Evolutionary conservation across 2,113 vertebrate species (phyloP).

Genomic region (Semnopithecus entellus): DNA sequence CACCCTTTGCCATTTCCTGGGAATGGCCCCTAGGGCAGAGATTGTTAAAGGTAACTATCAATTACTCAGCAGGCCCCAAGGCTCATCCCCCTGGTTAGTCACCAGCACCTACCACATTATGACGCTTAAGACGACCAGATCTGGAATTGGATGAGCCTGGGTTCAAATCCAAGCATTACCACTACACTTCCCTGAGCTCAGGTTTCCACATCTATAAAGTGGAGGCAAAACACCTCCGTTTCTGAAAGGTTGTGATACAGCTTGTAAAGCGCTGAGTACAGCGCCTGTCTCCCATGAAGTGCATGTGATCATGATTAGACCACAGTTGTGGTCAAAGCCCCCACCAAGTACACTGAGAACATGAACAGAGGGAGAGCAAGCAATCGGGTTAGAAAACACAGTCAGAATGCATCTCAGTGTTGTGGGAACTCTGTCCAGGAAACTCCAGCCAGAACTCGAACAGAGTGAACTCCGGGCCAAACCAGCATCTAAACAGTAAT

Average conservation of each 20-base stretch:
- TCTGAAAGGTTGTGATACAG: background rate
- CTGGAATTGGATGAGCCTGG: conserved; percentile 33
- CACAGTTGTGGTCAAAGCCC: background rate
- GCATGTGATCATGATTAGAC: background rate
- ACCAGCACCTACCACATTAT: background rate
- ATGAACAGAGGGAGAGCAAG: background rate
- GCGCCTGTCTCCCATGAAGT: background rate
- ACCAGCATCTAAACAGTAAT: conserved; percentile 63
- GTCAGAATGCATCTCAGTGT: background rate
- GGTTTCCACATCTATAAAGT: background rate
- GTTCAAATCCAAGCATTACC: conserved; percentile 2
- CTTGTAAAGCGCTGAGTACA: background rate
- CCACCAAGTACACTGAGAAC: background rate
- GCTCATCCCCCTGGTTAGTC: background rate
- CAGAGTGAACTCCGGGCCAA: conserved; percentile 24
- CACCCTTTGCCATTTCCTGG: conserved; percentile 32
- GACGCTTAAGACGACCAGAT: background rate
- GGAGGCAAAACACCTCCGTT: background rate
- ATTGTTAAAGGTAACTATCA: conserved; percentile 54
- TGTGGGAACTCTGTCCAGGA: conserved; percentile 58
- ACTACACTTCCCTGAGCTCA: conserved; percentile 40
- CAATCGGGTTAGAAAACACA: background rate
- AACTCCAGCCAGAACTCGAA: conserved; percentile 41
- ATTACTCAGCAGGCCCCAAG: background rate
- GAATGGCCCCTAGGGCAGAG: background rate